Evolutionary conservation across 2,888 invertebrate species (phyloP), one percentile per base, ranked within the genome.

Genomic region (Drosophila hamatofila): DNA sequence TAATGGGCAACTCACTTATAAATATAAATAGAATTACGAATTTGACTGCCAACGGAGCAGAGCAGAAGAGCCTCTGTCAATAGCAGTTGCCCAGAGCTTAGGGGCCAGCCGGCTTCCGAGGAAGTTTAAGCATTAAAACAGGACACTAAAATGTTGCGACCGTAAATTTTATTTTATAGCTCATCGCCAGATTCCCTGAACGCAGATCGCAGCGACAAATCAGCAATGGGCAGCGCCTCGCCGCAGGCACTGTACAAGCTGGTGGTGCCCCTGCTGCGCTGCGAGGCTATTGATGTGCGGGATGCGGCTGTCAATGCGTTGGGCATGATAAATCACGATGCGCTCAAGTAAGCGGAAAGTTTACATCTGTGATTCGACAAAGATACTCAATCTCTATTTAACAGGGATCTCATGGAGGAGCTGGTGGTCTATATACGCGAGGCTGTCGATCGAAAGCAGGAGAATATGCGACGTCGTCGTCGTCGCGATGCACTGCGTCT

Each of bases 361-460:
- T 57, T 23, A 59, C 3, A 23, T 16, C n/a, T 23, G 16, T 25
- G 23, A 27, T 25, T 33, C 54, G 18, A 62, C 44, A 14, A 58
- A 44, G 35, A n/a, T 14, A 21, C 42, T 21, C 14, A 56, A 42
- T 46, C 14, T 49, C 6, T 23, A 23, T 46, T n/a, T 41, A 11
- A 25, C 91, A 98, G 98, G 91, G 98, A 99, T 93, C 94, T 99
- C 69, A 97, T 99, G 95, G 99, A 99, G 89, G 99, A 99, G 93
- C 93, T 99, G 62, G 95, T 97, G 9, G 95, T 97, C 0, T 96
- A 97, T 78, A 95, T 99, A 67, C 96, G 98, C 21, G 99, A 99
- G 92, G 98, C 99, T 0, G 97, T 98, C 23, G 99, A 99, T 92
- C 95, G 98, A 54, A 99, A 99, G 91, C 98, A 99, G 93, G 99